These are phyloP conservation scores for Caracal caracal DNA, from an alignment of 2,113 vertebrate genomes.

Conservation along the genomic window DNA sequence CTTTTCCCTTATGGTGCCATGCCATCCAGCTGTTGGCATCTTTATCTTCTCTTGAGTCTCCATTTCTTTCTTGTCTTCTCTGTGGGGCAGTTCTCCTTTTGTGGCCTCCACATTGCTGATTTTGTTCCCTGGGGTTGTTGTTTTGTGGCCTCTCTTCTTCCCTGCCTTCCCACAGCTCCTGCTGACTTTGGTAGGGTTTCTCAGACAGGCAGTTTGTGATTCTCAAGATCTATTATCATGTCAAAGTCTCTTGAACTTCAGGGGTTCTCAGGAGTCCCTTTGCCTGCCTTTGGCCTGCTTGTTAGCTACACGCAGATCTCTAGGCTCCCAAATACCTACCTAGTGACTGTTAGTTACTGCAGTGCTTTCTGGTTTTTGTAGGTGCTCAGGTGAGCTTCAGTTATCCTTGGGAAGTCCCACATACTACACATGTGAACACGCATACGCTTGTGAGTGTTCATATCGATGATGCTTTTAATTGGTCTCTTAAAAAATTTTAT, in stretches of 20 bases:
- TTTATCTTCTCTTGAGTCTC: slow-evolving; percentile 10
- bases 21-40: not conserved
- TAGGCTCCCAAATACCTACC: not conserved
- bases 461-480: slow-evolving; percentile 4
- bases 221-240: not conserved
- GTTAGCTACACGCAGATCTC: not conserved
- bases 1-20: not conserved
- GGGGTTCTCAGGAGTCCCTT: not conserved
- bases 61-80: not conserved
- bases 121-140: slow-evolving; percentile 3
- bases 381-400: not conserved
- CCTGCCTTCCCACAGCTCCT: not conserved
- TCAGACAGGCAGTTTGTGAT: not conserved
- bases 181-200: not conserved
- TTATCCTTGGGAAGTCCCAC: not conserved
- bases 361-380: not conserved
- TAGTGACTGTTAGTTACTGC: not conserved
- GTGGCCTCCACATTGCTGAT: not conserved
- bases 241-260: not conserved
- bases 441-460: not conserved
- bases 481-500: not conserved
- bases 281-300: not conserved
- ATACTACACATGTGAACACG: not conserved
- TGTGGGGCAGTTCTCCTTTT: not conserved
- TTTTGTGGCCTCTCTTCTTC: not conserved